These are phyloP conservation scores for Papilio dardanus DNA, from an alignment of 1,140 invertebrate species.

Conservation along the genomic window DNA sequence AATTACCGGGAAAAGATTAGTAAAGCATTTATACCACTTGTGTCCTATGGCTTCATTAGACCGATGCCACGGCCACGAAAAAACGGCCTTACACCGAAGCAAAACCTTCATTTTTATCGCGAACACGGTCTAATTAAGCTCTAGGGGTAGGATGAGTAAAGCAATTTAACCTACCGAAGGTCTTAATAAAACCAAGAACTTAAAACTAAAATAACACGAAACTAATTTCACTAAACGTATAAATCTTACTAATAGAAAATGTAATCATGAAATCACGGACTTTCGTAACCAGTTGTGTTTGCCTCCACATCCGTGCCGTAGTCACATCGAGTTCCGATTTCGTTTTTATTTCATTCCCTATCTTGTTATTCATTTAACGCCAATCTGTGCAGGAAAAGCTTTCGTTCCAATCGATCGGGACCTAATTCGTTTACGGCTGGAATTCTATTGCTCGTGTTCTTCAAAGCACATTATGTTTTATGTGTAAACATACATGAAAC, in stretches of 20 bases:
- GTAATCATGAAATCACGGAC: neutral
- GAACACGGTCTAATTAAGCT: too few relatives aligned
- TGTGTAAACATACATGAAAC: slow-evolving; percentile 11
- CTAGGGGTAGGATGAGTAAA: too few relatives aligned
- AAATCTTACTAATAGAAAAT: neutral
- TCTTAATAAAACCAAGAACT: neutral
- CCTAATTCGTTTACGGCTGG: slow-evolving; percentile 31
- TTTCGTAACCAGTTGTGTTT: neutral
- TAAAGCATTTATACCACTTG: too few relatives aligned
- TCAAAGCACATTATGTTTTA: slow-evolving; percentile 17
- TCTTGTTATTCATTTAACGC: slow-evolving; percentile 35
- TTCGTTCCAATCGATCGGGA: slow-evolving; percentile 25
- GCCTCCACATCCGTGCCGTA: slow-evolving; percentile 8
- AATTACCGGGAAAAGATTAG: too few relatives aligned
- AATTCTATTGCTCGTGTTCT: slow-evolving; percentile 11
- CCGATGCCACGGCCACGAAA: too few relatives aligned
- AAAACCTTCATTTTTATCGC: too few relatives aligned
- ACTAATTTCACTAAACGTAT: neutral
- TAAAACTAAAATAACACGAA: neutral
- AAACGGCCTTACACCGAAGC: too few relatives aligned
- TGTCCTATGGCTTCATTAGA: too few relatives aligned
- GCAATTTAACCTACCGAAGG: too few relatives aligned
- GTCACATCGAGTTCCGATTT: slow-evolving; percentile 27
- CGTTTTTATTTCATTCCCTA: slow-evolving; percentile 25
- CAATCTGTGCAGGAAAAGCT: slow-evolving; percentile 34